Percentiles rank a stretch among this genome's conserved stretches.
phyloP scores from a whole-genome alignment of 1,140 invertebrate species.

The Zaprionus davidi region DNA sequence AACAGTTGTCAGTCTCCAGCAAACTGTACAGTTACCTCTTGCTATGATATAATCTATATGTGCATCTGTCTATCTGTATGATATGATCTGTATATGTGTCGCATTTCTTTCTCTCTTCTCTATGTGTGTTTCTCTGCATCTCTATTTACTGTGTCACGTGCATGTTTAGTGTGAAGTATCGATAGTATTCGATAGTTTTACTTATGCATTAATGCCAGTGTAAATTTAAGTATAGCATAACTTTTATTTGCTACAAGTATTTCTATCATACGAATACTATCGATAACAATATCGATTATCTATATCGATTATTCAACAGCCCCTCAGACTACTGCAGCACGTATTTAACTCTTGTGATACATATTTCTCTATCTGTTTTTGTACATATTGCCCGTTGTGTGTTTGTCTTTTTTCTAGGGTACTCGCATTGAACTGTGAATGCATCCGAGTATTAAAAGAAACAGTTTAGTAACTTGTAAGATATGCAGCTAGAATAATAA shows the following conservation, averaged over 20 bases:
- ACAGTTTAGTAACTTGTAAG: not conserved
- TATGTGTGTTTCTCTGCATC: not conserved
- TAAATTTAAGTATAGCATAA: too few relatives aligned
- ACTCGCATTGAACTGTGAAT: not conserved
- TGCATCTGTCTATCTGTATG: not conserved
- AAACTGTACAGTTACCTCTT: constrained; percentile 47
- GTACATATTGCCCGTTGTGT: not conserved
- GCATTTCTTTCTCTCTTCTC: constrained; percentile 34
- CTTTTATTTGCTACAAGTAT: too few relatives aligned
- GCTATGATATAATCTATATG: constrained; percentile 5
- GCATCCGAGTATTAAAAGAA: not conserved
- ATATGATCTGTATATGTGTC: not conserved
- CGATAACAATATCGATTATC: not conserved
- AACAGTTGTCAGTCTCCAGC: not conserved
- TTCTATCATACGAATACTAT: not conserved
- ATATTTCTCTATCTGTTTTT: not conserved
- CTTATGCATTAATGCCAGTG: not conserved
- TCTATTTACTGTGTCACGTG: not conserved
- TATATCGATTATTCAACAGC: not conserved
- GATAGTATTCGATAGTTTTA: not conserved
- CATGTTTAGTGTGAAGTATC: not conserved
- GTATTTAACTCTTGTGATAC: not conserved
- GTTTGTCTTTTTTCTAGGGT: not conserved
- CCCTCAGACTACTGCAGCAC: too few relatives aligned
- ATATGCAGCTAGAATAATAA: not conserved